phyloP scores from a whole-genome alignment of 2,113 vertebrate species.

The Oncorhynchus kisutch region DNA sequence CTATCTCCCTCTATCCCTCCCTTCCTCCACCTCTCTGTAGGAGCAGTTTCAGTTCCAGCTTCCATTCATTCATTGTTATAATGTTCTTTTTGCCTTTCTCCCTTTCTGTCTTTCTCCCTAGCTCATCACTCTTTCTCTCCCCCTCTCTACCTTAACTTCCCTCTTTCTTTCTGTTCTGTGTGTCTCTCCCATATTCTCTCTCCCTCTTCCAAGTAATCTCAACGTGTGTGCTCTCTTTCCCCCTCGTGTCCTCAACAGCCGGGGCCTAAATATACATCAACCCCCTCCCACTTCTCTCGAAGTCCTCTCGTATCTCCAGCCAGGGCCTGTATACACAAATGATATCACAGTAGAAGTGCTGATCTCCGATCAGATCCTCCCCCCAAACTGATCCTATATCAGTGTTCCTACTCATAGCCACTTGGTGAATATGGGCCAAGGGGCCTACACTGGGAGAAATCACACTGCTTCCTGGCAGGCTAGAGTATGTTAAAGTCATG shows the following conservation, averaged over 20 bases:
- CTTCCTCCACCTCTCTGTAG: no score
- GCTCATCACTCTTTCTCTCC: constrained; percentile 34
- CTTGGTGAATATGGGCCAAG: not conserved
- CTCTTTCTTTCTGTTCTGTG: constrained; percentile 7
- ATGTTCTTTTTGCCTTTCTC: not conserved
- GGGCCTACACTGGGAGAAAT: constrained; percentile 9
- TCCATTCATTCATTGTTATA: not conserved
- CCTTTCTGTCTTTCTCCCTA: no score
- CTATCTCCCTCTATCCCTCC: no score
- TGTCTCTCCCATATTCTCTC: not conserved
- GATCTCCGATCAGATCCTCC: no score
- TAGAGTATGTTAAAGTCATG: constrained; percentile 22
- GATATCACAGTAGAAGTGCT: no score
- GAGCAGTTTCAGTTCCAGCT: no score
- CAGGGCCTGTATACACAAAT: no score
- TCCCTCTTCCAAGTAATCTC: not conserved
- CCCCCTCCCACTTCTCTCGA: constrained; percentile 1
- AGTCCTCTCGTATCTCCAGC: constrained; percentile 12
- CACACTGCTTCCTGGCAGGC: not conserved
- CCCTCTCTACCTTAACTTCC: not conserved
- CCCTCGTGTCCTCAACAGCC: constrained; percentile 17
- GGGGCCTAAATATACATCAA: no score
- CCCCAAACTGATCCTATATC: no score
- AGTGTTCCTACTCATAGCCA: not conserved
- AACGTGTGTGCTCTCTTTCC: not conserved